Evolutionary conservation across 1,140 invertebrate genomes (phyloP).

Genomic region (Panagrolaimus sp.): DNA sequence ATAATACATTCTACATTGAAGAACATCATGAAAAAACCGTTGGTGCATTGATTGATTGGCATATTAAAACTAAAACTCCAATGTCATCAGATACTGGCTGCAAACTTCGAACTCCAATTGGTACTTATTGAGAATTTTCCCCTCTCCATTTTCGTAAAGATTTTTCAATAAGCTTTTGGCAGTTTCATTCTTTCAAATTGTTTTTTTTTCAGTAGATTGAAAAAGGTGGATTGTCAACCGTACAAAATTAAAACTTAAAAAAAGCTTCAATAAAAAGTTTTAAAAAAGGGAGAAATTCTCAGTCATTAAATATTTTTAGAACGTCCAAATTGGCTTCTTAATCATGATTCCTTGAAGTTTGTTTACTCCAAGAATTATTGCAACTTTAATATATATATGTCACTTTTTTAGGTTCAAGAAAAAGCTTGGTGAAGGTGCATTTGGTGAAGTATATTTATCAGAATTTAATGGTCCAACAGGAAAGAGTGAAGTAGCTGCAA

Average conservation of each 20-base stretch:
- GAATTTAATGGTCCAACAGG: constrained; percentile 21
- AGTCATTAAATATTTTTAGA: too few species aligned
- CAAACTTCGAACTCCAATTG: constrained; percentile 24
- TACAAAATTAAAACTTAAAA: too few species aligned
- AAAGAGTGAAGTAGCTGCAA: constrained; percentile 31
- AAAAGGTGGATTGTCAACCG: too few species aligned
- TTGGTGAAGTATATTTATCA: constrained; percentile 39
- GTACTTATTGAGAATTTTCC: too few species aligned
- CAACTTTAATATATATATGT: neutral
- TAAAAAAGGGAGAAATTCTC: too few species aligned
- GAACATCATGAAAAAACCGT: constrained; percentile 30
- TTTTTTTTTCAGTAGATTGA: too few species aligned
- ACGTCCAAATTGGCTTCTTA: constrained; percentile 41
- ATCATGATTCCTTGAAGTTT: constrained; percentile 41
- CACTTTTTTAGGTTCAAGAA: constrained; percentile 18
- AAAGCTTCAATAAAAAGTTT: too few species aligned
- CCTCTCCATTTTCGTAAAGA: too few species aligned
- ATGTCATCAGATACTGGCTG: constrained; percentile 10
- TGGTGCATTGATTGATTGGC: constrained; percentile 27
- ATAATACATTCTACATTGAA: constrained; percentile 25
- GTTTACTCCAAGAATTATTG: neutral
- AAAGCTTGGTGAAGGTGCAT: constrained; percentile 44
- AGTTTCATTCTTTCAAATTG: too few species aligned
- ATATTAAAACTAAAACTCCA: constrained; percentile 15
- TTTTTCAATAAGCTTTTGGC: too few species aligned